These are phyloP conservation scores for Arrhamphus sclerolepis DNA, from an alignment of 2,797 vertebrate species.

Conservation along the genomic window DNA sequence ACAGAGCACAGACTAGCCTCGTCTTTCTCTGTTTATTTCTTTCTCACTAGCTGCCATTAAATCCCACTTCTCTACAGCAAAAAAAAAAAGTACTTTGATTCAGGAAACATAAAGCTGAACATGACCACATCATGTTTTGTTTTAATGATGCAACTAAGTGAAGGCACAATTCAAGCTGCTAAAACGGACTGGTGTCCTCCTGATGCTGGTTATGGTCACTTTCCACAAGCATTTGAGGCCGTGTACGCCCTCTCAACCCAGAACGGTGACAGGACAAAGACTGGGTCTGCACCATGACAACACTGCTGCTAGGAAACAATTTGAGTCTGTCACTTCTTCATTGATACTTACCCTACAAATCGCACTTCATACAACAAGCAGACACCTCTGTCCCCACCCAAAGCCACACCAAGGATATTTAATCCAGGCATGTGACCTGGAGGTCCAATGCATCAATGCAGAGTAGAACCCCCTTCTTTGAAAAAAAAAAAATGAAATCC, in stretches of 20 bases:
- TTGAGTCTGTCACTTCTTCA: conserved; percentile 71
- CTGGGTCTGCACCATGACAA: conserved; percentile 59
- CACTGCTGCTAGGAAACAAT: conserved; percentile 61
- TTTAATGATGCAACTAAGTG: conserved; percentile 26
- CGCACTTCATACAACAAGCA: conserved; percentile 25
- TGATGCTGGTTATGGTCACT: conserved; percentile 32
- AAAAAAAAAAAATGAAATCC: conserved; percentile 52
- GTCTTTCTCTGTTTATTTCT: conserved; percentile 68
- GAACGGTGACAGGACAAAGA: conserved; percentile 58
- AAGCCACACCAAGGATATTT: conserved; percentile 38
- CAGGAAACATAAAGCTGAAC: conserved; percentile 30
- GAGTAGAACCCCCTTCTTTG: conserved; percentile 40
- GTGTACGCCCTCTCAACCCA: conserved; percentile 53
- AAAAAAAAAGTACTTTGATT: conserved; percentile 18
- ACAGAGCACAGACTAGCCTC: conserved; percentile 49
- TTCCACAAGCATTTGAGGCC: conserved; percentile 72
- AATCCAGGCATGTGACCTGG: conserved; percentile 51
- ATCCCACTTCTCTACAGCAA: conserved; percentile 39
- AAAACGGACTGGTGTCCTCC: background rate
- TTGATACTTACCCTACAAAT: conserved; percentile 57
- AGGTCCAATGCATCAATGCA: conserved; percentile 25
- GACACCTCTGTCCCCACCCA: conserved; percentile 17
- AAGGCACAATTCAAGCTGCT: conserved; percentile 10
- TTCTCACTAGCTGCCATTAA: conserved; percentile 52
- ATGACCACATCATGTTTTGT: conserved; percentile 29